These are phyloP conservation scores for Crocallis elinguaria DNA, from an alignment of 2,888 invertebrate genomes.

Conservation along the genomic window DNA sequence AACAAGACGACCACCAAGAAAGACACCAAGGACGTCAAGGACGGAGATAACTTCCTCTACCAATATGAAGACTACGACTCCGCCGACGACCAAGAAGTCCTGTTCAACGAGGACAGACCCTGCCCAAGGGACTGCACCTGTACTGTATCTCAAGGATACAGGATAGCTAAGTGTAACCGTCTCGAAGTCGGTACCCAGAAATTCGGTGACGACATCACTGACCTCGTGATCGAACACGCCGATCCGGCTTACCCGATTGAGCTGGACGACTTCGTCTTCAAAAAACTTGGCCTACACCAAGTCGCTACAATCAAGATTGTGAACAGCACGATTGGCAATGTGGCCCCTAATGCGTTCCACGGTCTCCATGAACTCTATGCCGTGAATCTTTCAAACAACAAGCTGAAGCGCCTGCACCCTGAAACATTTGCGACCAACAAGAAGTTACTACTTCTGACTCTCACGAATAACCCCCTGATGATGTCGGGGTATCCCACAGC, in stretches of 20 bases:
- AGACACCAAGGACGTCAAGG: conserved; percentile 64
- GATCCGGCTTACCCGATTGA: conserved; percentile 84
- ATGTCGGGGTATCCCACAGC: conserved; percentile 72
- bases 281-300: conserved; percentile 86
- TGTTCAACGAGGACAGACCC: conserved; percentile 78
- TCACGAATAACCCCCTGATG: conserved; percentile 87
- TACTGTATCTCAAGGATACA: conserved; percentile 84
- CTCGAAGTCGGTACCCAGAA: conserved; percentile 87
- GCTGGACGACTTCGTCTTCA: conserved; percentile 86
- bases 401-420: conserved; percentile 87
- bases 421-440: conserved; percentile 89
- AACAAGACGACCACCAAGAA: conserved; percentile 71
- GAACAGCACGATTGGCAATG: conserved; percentile 87
- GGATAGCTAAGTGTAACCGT: conserved; percentile 88
- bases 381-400: conserved; percentile 88
- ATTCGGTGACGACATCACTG: conserved; percentile 87
- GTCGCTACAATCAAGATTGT: conserved; percentile 88
- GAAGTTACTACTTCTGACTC: conserved; percentile 87
- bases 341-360: conserved; percentile 89
- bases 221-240: conserved; percentile 87
- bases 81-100: conserved; percentile 77
- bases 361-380: conserved; percentile 87
- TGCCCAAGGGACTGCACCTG: conserved; percentile 88
- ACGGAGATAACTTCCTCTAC: conserved; percentile 63
- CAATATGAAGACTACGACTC: conserved; percentile 76